A percentile compares a stretch with the other conserved stretches of the same genome.
phyloP scores from a whole-genome alignment of 2,113 vertebrate genomes.

The Neogale vison region DNA sequence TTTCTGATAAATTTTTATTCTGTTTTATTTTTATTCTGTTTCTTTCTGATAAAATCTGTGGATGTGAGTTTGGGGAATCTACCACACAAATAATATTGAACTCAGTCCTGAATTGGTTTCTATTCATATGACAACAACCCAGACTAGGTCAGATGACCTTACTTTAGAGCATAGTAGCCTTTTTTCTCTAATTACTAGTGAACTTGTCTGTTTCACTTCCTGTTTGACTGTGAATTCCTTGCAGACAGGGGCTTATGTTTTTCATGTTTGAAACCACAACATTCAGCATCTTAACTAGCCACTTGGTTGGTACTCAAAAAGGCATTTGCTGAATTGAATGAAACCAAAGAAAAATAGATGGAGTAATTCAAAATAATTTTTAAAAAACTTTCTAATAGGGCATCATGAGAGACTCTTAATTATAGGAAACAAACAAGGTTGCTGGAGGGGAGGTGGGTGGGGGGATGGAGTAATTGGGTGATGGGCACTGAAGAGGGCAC shows the following conservation, averaged over 20 bases:
- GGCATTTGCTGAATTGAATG: background rate
- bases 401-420: too few species aligned
- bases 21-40: constrained; percentile 22
- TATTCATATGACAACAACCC: background rate
- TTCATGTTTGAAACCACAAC: background rate
- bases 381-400: background rate
- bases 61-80: background rate
- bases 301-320: background rate
- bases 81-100: background rate
- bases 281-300: background rate
- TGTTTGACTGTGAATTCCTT: background rate
- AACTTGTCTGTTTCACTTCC: background rate
- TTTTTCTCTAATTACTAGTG: background rate
- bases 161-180: background rate
- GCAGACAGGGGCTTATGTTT: background rate
- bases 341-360: background rate
- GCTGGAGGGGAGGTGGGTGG: too few species aligned
- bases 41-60: constrained; percentile 13
- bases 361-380: background rate
- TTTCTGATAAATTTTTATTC: constrained; percentile 37
- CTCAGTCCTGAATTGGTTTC: background rate
- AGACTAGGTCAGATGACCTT: background rate
- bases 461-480: too few species aligned
- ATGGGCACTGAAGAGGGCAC: too few species aligned
- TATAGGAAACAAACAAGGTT: too few species aligned